These are phyloP conservation scores for Siniperca obscura DNA, from an alignment of 2,797 vertebrate genomes.

Conservation along the genomic window DNA sequence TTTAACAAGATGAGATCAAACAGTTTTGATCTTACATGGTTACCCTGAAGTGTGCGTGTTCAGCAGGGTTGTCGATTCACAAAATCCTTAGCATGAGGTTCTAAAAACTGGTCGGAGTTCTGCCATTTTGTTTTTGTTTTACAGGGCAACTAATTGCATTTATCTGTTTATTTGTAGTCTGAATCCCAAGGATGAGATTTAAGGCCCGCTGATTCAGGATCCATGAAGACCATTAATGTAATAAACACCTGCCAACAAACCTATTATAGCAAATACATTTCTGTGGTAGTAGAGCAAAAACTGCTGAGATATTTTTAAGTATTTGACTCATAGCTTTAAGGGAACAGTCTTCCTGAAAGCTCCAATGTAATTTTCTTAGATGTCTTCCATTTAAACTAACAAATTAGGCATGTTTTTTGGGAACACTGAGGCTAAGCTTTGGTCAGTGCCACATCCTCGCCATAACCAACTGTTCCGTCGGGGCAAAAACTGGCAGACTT, in stretches of 20 bases:
- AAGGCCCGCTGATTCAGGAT: neutral
- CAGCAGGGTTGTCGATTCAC: slow-evolving; percentile 48
- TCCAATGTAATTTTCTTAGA: neutral
- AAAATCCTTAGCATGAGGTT: slow-evolving; percentile 15
- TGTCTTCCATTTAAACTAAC: neutral
- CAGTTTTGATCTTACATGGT: slow-evolving; percentile 24
- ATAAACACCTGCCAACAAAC: slow-evolving; percentile 23
- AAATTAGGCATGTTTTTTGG: neutral
- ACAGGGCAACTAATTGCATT: slow-evolving; percentile 19
- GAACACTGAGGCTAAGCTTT: slow-evolving; percentile 12
- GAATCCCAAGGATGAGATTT: neutral
- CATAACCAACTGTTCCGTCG: slow-evolving; percentile 33
- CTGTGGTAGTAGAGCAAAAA: neutral
- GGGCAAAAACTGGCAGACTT: slow-evolving; percentile 43
- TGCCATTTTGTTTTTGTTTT: slow-evolving; percentile 8
- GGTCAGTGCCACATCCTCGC: slow-evolving; percentile 11
- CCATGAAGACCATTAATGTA: neutral
- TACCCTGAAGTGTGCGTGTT: slow-evolving; percentile 31
- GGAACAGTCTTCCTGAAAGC: neutral
- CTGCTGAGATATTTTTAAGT: neutral
- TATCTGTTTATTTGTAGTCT: slow-evolving; percentile 12
- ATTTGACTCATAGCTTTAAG: neutral
- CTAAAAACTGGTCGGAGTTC: neutral
- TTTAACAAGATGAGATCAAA: slow-evolving; percentile 47
- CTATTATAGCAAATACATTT: slow-evolving; percentile 18